Base-by-base conservation (phyloP, 92 coral and sea anemone species). In the Heteractis magnifica region DNA sequence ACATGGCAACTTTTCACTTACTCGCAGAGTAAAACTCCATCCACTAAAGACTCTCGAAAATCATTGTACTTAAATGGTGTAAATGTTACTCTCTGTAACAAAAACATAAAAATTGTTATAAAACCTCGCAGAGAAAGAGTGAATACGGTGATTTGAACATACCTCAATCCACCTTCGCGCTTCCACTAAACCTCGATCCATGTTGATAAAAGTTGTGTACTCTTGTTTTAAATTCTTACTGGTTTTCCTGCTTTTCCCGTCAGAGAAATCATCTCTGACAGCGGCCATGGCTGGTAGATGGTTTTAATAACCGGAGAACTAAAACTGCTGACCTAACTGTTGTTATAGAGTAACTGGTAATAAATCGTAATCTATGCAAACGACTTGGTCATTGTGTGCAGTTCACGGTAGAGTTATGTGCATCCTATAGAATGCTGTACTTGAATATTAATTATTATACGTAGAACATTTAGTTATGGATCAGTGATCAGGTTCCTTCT, bases 141-240 rank as follows among this genome's bases (percentile, higher is more conserved):
- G 44, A 34, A 34, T 34, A 34, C 44, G 44, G 1, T 34, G 44
- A 34, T 34, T 34, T 34, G 44, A 34, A 34, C 87, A 56, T 60
- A 90, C 99, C 98, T 97, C 99, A 64, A 97, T 97, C 99, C 99
- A 97, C 82, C 94, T 84, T 79, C 92, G 90, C 70, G 97, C 94
- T 74, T 97, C 99, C 20, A 79, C 58, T 52, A 94, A 82, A 3
- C 95, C 98, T 34, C 89, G 90, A 51, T 95, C 98, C 3, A 82
- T 73, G 73, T 83, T 85, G 10, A 85, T 76, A 15, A 84, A 84
- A 44, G 77, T 83, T 51, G 89, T 65, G 81, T 84, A 89, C 73
- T 90, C 83, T 81, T 87, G 83, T 51, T 87, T 84, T 34, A 83
- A 81, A 41, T 87, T 90, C 86, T 71, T 79, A 18, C 72, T 74